Conservation (phyloP, 2,888 invertebrate species). For the Stenurella melanura region DNA sequence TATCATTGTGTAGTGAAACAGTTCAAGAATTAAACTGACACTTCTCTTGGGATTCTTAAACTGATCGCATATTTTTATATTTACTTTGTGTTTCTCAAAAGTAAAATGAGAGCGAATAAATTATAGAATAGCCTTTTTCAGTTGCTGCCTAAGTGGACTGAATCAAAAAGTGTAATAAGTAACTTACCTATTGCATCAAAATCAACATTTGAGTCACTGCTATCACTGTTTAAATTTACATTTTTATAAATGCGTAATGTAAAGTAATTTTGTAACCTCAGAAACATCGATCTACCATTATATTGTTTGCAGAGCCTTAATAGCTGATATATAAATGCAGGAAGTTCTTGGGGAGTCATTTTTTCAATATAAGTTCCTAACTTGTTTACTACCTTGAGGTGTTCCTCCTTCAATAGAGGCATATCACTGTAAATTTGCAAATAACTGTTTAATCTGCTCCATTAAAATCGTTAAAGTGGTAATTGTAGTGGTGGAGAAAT, state of each 20-base stretch:
- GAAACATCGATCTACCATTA: conserved; percentile 67
- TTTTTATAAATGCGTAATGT: conserved; percentile 65
- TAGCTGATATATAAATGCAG: conserved; percentile 81
- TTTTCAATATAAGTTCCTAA: conserved; percentile 78
- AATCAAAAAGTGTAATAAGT: too few species aligned
- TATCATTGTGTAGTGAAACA: too few species aligned
- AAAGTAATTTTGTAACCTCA: conserved; percentile 70
- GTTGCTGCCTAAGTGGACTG: too few species aligned
- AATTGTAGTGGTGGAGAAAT: too few species aligned
- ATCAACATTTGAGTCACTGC: conserved; percentile 62
- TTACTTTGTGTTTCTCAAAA: too few species aligned
- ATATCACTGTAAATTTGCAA: conserved; percentile 75
- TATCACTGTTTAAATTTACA: conserved; percentile 53
- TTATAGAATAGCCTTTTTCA: too few species aligned
- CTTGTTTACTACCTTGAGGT: conserved; percentile 78
- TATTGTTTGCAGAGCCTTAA: conserved; percentile 76
- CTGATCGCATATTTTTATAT: too few species aligned
- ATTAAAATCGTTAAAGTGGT: not conserved
- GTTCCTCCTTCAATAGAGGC: conserved; percentile 77
- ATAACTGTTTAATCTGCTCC: not conserved
- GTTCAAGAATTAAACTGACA: too few species aligned
- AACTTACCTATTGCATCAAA: conserved; percentile 67
- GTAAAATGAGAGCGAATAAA: too few species aligned
- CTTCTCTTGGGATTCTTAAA: too few species aligned
- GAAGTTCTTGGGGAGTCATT: conserved; percentile 78